These are phyloP conservation scores for Eretmocerus hayati DNA, from an alignment of 2,888 invertebrate species.

Conservation along the genomic window DNA sequence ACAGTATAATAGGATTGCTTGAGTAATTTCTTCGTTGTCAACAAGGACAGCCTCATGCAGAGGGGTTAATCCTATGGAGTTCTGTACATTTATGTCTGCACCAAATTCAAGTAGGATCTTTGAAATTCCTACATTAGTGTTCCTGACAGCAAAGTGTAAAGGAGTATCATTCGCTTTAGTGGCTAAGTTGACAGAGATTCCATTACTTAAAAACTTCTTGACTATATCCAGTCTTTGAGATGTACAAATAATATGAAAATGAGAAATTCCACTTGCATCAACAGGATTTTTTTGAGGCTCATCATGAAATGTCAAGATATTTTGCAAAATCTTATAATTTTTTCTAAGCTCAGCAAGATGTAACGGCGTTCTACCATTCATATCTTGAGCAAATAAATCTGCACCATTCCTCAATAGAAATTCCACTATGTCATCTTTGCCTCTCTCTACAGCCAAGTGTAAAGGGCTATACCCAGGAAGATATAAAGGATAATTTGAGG, in stretches of 20 bases:
- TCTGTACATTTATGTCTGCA: conserved; percentile 4
- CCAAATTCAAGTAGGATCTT: conserved; percentile 3
- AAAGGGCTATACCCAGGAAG: conserved; percentile 7
- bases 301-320: neutral
- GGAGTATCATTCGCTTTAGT: neutral
- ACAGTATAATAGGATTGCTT: neutral
- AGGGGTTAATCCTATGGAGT: neutral
- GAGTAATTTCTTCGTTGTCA: neutral
- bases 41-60: neutral
- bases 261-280: conserved; percentile 5
- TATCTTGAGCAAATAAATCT: conserved; percentile 4
- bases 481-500: neutral
- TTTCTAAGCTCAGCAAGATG: conserved; percentile 4
- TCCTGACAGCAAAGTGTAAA: conserved; percentile 5
- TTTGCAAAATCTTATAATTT: neutral
- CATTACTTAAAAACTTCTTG: neutral
- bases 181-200: neutral
- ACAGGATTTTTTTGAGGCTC: neutral
- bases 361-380: neutral
- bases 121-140: neutral
- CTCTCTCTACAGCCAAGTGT: conserved; percentile 7
- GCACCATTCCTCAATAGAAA: conserved; percentile 6
- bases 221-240: neutral
- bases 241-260: conserved; percentile 7
- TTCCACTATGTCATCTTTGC: neutral